Base-by-base conservation (phyloP, 1,140 invertebrate species). In the Drosophila yakuba region DNA sequence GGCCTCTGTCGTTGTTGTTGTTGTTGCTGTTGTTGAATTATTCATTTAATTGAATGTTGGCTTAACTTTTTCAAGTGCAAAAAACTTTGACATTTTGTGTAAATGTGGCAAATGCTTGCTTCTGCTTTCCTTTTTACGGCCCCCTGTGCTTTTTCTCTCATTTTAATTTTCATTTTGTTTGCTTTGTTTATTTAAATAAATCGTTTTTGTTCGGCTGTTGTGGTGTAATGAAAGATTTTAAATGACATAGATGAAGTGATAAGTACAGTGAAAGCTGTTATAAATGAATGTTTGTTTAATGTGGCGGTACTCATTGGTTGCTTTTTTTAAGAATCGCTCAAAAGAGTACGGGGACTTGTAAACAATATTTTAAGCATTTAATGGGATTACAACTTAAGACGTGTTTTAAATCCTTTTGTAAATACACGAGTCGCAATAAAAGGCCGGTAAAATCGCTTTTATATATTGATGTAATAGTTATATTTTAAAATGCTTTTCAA, bases 21-120 rank as follows among this genome's bases (percentile, higher is more conserved):
- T 64, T 47, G 52, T 82, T 64, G 58, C 12, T 43, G n/a, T 66
- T 56, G 66, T 43, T 81, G 58, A 71, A 71, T 83, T 76, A 74
- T 88, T 78, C 78, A 83, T 90, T 90, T 91, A 78, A 81, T 83
- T 76, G 71, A 86, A 78, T 78, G 82, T 77, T 86, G 75, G 61
- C 47, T 52, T 44, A 73, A 88, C 78, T 71, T 91, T 84, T 88
- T 91, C 88, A 91, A 91, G 88, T 91, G 88, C 80, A 84, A 90
- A 88, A 89, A 91, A 90, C 73, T 91, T 90, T 91, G 77, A 74
- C 88, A 80, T 88, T 71, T 90, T 84, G 71, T 88, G 69, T 84
- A 69, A 83, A 83, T 90, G 88, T 90, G 88, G 81, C 86, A 86
- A 86, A 82, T 75, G 75, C 69, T 69, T 80, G 39, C 52, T 44